Evolutionary conservation across 2,113 vertebrate genomes (phyloP), one percentile per base, ranked within the genome.

Genomic region (Cyprinodon tularosa): DNA sequence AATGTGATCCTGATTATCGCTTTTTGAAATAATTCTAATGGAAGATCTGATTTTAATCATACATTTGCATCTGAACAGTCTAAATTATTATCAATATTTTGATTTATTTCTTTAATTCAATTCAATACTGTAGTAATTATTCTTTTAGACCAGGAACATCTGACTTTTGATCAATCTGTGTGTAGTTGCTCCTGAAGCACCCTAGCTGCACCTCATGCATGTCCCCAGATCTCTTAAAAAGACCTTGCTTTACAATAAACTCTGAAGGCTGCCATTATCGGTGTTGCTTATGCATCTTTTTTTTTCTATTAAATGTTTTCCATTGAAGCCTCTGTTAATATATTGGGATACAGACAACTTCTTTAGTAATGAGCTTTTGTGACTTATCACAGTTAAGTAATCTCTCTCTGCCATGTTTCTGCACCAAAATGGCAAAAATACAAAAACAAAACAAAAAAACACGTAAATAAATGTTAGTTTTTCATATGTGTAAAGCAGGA

Each of bases 1-100:
- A 29, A 47, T 17, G n/a, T 60, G 45, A 53, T 37, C 47, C 57
- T 77, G 81, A 71, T 62, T 72, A 88, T 82, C 80, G 81, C 74
- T 87, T 82, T 85, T 62, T 71, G 13, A 84, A 47, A 88, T 81
- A 3, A 47, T 70, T 73, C 66, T 4, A 17, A 74, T 78, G 88
- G 84, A 90, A 91, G 88, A 91, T 88, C 83, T 84, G 81, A 82
- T 85, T 87, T 84, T 2, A 68, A 45, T 45, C 14, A n/a, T 57
- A 57, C 50, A 57, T 57, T 57, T 57, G 50, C 4, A 3, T 57
- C 50, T 57, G 17, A 57, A 9, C n/a, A 57, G n/a, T 3, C n/a
- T n/a, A 9, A 57, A 57, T 20, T 20, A 57, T 57, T 2, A 57
- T 57, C 17, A 2, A 10, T n/a, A 3, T 0, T 57, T 20, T 57